Percentiles rank a stretch among this genome's conserved stretches.
phyloP scores from a whole-genome alignment of 2,797 vertebrate genomes.

The Smutsia temminckii region DNA sequence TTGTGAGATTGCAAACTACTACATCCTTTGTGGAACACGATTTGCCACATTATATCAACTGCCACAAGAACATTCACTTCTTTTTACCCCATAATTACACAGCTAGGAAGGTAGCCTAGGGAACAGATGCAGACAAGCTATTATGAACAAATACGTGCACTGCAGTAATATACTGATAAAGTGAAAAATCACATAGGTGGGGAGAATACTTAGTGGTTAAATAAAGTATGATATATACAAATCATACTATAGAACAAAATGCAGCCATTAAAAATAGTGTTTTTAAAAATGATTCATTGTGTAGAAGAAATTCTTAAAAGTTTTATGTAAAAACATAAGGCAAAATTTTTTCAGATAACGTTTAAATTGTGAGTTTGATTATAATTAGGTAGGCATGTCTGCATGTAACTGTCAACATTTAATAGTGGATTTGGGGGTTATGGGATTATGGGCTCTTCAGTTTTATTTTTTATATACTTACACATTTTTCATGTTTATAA shows the following conservation, averaged over 20 bases:
- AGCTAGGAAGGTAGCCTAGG: not conserved
- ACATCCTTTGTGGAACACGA: not conserved
- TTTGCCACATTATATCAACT: not conserved
- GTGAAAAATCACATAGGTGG: not conserved
- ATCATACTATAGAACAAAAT: not conserved
- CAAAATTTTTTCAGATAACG: not conserved
- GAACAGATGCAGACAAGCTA: not conserved
- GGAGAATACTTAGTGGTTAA: not conserved
- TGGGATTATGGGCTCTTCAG: not conserved
- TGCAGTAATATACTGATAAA: not conserved
- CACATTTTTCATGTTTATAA: not conserved
- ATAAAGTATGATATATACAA: not conserved
- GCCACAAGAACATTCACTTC: not conserved
- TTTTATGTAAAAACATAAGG: not conserved
- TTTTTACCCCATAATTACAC: not conserved
- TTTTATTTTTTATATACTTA: not conserved
- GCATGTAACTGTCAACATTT: not conserved
- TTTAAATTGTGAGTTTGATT: not conserved
- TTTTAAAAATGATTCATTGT: not conserved
- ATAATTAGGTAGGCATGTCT: not conserved
- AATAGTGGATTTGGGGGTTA: not conserved
- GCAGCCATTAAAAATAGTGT: not conserved
- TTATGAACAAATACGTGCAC: not conserved
- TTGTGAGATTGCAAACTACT: not conserved
- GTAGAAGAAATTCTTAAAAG: not conserved